phyloP scores from a whole-genome alignment of 1,140 invertebrate species.

The Battus philenor region DNA sequence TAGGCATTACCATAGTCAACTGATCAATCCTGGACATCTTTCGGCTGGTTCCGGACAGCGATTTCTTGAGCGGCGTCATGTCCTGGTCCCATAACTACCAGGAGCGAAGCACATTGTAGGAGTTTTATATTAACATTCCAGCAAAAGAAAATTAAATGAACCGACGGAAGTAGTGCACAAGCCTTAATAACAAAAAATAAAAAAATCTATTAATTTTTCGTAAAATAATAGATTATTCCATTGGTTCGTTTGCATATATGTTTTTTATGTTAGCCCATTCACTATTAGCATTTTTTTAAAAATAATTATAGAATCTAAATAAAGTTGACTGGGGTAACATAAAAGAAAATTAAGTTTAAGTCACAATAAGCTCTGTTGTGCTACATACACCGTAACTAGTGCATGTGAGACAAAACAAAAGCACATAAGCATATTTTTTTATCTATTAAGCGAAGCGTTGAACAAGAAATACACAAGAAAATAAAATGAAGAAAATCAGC shows the following conservation, averaged over 20 bases:
- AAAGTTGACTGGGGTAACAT: constrained; percentile 7
- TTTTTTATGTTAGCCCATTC: constrained; percentile 2
- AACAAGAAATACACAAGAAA: neutral
- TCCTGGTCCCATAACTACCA: constrained; percentile 90
- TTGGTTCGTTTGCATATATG: constrained; percentile 6
- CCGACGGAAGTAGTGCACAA: constrained; percentile 11
- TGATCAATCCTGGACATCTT: constrained; percentile 89
- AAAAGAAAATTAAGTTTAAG: constrained; percentile 2
- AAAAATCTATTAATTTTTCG: too few species aligned
- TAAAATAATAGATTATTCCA: too few species aligned
- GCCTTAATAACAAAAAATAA: too few species aligned
- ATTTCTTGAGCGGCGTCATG: constrained; percentile 87
- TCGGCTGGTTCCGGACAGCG: constrained; percentile 83
- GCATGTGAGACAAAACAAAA: constrained; percentile 5
- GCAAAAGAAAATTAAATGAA: constrained; percentile 16
- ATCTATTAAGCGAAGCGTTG: constrained; percentile 5
- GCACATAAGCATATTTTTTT: too few species aligned
- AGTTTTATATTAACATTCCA: constrained; percentile 25
- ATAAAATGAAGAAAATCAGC: neutral
- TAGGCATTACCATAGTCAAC: constrained; percentile 79
- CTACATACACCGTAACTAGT: constrained; percentile 20
- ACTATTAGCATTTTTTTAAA: too few species aligned
- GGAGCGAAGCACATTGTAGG: constrained; percentile 33
- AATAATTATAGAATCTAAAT: too few species aligned
- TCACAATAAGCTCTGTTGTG: constrained; percentile 23